Evolutionary conservation across 2,113 vertebrate species (phyloP).

Genomic region (Passer montanus): DNA sequence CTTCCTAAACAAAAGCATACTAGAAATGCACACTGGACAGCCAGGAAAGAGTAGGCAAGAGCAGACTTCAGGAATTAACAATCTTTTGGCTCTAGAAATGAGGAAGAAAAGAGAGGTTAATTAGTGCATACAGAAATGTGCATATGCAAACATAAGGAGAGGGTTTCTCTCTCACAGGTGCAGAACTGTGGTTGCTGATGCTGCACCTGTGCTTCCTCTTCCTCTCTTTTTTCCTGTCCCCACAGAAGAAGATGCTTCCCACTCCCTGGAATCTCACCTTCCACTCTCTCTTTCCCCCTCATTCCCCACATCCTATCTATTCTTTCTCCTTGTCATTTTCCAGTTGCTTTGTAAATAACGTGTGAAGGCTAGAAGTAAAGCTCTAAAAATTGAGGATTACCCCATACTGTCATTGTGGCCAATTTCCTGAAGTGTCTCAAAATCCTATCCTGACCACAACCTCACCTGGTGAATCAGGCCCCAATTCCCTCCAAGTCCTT

Average conservation of each 20-base stretch:
- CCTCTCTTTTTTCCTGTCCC: neutral
- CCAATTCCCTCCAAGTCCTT: neutral
- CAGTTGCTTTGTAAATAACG: neutral
- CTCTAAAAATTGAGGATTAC: neutral
- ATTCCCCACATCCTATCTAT: neutral
- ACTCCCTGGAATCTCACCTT: neutral
- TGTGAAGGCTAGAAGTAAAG: neutral
- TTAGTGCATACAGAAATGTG: neutral
- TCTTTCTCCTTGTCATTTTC: neutral
- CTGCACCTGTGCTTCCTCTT: neutral
- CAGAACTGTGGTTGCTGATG: neutral
- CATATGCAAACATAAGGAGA: neutral
- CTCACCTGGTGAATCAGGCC: neutral
- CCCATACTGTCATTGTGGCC: rapidly evolving
- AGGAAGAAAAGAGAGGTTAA: neutral
- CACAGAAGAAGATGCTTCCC: neutral
- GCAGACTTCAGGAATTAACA: neutral
- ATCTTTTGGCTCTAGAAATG: neutral
- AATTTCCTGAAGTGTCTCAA: neutral
- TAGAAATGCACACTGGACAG: neutral
- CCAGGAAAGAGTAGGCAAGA: neutral
- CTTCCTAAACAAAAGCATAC: neutral
- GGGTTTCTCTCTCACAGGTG: neutral
- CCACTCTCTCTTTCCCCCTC: neutral
- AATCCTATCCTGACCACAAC: neutral